phyloP scores from a whole-genome alignment of 2,113 vertebrate genomes.

The Clarias batrachus region DNA sequence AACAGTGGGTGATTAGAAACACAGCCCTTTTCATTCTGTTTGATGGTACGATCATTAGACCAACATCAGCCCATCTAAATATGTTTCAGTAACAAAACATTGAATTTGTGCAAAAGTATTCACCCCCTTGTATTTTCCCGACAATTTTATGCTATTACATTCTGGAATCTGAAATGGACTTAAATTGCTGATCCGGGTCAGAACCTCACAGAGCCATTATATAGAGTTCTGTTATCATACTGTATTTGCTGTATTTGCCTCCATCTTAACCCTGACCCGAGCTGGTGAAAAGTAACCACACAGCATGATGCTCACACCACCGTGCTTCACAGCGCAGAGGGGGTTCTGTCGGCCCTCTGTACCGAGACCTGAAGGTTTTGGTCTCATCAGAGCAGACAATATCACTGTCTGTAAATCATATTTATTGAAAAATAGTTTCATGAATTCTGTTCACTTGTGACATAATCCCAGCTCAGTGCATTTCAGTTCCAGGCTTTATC shows the following conservation, averaged over 20 bases:
- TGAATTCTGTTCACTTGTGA: background rate
- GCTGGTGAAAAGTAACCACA: background rate
- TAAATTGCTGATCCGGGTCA: background rate
- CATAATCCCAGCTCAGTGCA: background rate
- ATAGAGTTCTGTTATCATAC: too few species aligned
- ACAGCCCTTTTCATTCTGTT: background rate
- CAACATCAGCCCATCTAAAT: background rate
- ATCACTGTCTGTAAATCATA: background rate
- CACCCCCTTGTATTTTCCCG: background rate
- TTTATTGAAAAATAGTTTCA: background rate
- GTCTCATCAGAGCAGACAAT: background rate
- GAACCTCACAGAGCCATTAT: background rate
- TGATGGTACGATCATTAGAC: background rate
- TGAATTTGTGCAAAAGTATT: background rate
- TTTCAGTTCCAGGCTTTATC: background rate
- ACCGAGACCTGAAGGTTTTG: background rate
- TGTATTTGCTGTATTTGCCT: too few species aligned
- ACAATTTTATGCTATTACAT: background rate
- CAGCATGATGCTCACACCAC: background rate
- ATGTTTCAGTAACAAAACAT: background rate
- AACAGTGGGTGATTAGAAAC: slow-evolving; percentile 13
- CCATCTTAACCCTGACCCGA: background rate
- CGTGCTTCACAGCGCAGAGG: background rate
- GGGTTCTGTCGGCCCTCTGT: background rate
- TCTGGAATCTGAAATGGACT: background rate